These are phyloP conservation scores for Orius insidiosus DNA, from an alignment of 1,140 invertebrate genomes.

Conservation along the genomic window DNA sequence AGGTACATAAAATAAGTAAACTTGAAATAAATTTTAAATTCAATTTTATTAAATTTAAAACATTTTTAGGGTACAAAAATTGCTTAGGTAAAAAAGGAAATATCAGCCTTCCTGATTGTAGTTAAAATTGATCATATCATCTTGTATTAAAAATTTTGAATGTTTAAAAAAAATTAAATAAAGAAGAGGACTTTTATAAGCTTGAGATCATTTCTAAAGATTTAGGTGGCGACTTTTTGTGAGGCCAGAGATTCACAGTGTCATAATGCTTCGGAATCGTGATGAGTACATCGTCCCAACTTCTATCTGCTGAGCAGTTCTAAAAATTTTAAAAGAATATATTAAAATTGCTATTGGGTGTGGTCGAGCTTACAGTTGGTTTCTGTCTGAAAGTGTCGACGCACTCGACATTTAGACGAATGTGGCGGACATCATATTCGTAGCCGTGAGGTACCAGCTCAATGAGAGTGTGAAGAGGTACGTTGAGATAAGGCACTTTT, in stretches of 20 bases:
- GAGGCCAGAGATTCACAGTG: constrained; percentile 10
- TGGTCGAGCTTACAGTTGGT: constrained; percentile 31
- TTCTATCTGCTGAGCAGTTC: constrained; percentile 44
- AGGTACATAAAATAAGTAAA: no score
- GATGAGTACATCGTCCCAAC: constrained; percentile 41
- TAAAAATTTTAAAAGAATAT: constrained; percentile 23
- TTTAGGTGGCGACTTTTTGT: no score
- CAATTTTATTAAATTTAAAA: no score
- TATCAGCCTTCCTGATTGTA: no score
- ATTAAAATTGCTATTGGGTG: neutral
- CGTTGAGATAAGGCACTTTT: constrained; percentile 77
- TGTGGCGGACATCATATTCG: constrained; percentile 64
- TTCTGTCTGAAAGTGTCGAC: constrained; percentile 65
- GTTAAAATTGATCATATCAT: no score
- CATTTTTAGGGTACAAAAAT: no score
- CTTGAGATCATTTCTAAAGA: no score
- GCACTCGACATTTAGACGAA: constrained; percentile 63
- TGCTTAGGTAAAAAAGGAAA: no score
- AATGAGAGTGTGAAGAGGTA: constrained; percentile 81
- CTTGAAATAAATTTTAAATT: no score
- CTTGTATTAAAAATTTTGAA: no score
- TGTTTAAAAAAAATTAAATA: no score
- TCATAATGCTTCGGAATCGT: constrained; percentile 56
- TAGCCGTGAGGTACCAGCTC: constrained; percentile 66
- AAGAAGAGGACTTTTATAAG: no score